These are phyloP conservation scores for Tonatia bakeri DNA, from an alignment of 2,113 vertebrate genomes.

Conservation along the genomic window DNA sequence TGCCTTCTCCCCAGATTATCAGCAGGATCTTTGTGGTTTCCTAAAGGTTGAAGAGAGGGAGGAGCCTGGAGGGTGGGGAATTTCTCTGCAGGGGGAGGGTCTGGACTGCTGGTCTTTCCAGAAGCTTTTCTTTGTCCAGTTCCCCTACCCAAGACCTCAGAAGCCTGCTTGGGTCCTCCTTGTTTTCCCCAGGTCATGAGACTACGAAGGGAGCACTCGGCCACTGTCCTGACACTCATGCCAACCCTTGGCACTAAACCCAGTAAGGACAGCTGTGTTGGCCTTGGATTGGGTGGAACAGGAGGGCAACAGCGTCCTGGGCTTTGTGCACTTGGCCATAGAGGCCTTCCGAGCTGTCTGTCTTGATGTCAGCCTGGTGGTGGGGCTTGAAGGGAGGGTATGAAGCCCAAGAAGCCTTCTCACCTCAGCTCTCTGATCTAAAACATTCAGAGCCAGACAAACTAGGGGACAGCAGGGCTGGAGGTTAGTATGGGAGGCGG, in stretches of 20 bases:
- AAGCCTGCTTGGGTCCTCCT: neutral
- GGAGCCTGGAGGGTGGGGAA: neutral
- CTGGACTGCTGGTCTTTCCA: neutral
- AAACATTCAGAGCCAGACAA: neutral
- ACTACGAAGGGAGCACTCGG: neutral
- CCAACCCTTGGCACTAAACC: neutral
- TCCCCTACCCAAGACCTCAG: neutral
- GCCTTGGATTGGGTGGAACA: neutral
- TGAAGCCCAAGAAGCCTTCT: neutral
- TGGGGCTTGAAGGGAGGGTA: neutral
- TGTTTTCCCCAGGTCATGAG: neutral
- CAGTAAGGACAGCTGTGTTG: neutral
- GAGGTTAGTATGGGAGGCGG: neutral
- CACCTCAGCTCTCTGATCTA: neutral
- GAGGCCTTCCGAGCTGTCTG: neutral
- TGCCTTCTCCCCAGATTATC: neutral
- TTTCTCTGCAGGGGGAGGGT: neutral
- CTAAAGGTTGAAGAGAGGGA: neutral
- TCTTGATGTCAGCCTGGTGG: neutral
- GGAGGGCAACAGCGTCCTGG: neutral
- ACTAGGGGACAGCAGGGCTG: neutral
- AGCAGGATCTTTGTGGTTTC: conserved; percentile 39
- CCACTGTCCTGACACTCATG: neutral
- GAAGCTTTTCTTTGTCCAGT: conserved; percentile 60
- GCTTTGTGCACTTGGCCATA: neutral